Evolutionary conservation across 2,888 invertebrate genomes (phyloP).

Genomic region (Pocota personata): DNA sequence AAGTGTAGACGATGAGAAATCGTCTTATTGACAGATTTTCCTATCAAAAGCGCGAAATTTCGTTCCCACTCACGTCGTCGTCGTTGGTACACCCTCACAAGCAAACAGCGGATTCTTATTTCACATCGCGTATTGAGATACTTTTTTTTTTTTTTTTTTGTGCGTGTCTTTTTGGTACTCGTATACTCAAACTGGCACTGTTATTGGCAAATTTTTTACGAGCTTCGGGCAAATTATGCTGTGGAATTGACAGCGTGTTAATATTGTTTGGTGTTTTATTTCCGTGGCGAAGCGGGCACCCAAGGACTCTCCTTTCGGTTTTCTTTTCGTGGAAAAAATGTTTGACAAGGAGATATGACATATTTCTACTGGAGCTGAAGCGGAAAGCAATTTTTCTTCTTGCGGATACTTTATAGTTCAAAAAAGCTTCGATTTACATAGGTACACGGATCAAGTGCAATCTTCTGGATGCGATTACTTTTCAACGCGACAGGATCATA

Average conservation of each 20-base stretch:
- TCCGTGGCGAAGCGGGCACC: background rate
- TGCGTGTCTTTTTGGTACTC: background rate
- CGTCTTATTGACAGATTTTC: conserved; percentile 62
- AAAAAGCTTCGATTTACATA: background rate
- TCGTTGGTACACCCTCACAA: background rate
- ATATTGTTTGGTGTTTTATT: conserved; percentile 48
- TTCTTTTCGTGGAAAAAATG: background rate
- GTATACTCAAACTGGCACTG: too few species aligned
- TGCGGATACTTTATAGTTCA: conserved; percentile 31
- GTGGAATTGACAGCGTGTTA: conserved; percentile 60
- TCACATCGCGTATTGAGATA: background rate
- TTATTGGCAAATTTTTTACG: conserved; percentile 48
- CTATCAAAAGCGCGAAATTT: conserved; percentile 9
- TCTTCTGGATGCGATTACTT: conserved; percentile 31
- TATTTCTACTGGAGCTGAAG: background rate
- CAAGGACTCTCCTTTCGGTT: background rate
- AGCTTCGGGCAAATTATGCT: conserved; percentile 40
- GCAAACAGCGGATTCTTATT: background rate
- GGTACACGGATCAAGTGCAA: conserved; percentile 9
- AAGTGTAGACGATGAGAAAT: conserved; percentile 45
- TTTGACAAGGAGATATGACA: conserved; percentile 53
- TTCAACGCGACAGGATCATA: conserved; percentile 16
- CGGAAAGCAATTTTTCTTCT: conserved; percentile 21
- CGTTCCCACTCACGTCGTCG: background rate
- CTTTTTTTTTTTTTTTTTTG: background rate